Conservation (phyloP, 1,140 invertebrate genomes). For the Apolygus lucorum region DNA sequence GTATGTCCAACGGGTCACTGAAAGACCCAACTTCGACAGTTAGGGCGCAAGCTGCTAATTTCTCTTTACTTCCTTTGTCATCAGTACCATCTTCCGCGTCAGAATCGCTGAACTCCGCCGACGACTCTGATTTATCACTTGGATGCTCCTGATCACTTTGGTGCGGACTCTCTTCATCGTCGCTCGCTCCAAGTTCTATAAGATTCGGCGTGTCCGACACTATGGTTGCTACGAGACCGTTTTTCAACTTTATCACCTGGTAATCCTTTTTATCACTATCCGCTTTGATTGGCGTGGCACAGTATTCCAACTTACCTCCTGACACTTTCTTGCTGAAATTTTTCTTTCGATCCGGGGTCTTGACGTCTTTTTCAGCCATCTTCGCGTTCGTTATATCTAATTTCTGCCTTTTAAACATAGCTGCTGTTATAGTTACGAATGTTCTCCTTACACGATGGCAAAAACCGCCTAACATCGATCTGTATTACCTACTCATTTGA, state of each 20-base stretch:
- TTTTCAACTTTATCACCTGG: slow-evolving; percentile 25
- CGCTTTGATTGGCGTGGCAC: slow-evolving; percentile 20
- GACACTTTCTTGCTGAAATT: not conserved
- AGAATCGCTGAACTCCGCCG: not conserved
- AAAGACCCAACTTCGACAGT: slow-evolving; percentile 51
- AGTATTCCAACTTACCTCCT: not conserved
- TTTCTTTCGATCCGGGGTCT: not conserved
- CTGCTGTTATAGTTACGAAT: not conserved
- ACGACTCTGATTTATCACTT: not conserved
- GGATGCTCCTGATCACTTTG: slow-evolving; percentile 8
- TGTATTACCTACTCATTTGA: not conserved
- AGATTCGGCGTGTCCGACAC: slow-evolving; percentile 25
- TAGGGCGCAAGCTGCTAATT: slow-evolving; percentile 58
- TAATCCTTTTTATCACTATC: slow-evolving; percentile 28
- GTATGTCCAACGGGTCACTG: slow-evolving; percentile 58
- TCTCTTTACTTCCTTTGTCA: slow-evolving; percentile 30
- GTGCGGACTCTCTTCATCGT: not conserved
- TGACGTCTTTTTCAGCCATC: not conserved
- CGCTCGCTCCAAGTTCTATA: not conserved
- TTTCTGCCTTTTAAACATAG: not conserved
- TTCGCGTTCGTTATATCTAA: not conserved
- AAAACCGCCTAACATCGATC: not conserved
- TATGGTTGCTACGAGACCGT: slow-evolving; percentile 28
- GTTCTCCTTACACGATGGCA: not conserved
- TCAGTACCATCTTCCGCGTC: not conserved